Evolutionary conservation across 2,888 invertebrate genomes (phyloP).

Genomic region (Agrenia bidenticulata): DNA sequence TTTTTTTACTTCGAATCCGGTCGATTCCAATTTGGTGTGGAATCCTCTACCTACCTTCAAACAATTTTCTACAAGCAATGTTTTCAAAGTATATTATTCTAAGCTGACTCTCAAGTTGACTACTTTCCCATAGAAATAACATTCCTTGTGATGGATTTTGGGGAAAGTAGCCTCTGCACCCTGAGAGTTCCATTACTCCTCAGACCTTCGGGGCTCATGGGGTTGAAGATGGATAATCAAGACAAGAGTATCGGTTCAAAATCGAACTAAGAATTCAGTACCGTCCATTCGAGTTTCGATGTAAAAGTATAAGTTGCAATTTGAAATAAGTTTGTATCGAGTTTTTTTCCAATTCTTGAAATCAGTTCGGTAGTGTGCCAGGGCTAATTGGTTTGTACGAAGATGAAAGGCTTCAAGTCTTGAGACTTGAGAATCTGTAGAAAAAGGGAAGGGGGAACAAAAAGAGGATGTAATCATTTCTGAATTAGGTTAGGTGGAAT

Average conservation of each 20-base stretch:
- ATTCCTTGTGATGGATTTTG: slow-evolving; percentile 3
- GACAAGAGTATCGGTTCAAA: neutral
- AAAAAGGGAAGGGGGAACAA: slow-evolving; percentile 12
- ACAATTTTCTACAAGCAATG: slow-evolving; percentile 3
- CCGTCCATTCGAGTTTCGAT: too few relatives aligned
- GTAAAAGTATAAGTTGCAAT: neutral
- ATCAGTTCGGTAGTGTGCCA: neutral
- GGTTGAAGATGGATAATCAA: neutral
- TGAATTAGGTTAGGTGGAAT: slow-evolving; percentile 52
- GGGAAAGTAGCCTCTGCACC: neutral
- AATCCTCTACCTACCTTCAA: neutral
- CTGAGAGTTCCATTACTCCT: neutral
- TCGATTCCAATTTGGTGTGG: neutral
- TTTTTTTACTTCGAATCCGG: neutral
- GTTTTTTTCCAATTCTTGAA: slow-evolving; percentile 1
- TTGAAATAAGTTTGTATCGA: slow-evolving; percentile 1
- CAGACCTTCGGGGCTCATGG: neutral
- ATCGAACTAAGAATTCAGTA: too few relatives aligned
- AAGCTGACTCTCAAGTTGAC: neutral
- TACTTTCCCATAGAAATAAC: neutral
- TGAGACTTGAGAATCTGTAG: neutral
- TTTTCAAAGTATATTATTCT: slow-evolving; percentile 3
- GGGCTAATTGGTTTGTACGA: neutral
- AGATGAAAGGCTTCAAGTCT: slow-evolving; percentile 8
- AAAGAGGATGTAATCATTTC: slow-evolving; percentile 48